Evolutionary conservation across 2,888 invertebrate genomes (phyloP), one percentile per base, ranked within the genome.

Genomic region (Bellardia bayeri): DNA sequence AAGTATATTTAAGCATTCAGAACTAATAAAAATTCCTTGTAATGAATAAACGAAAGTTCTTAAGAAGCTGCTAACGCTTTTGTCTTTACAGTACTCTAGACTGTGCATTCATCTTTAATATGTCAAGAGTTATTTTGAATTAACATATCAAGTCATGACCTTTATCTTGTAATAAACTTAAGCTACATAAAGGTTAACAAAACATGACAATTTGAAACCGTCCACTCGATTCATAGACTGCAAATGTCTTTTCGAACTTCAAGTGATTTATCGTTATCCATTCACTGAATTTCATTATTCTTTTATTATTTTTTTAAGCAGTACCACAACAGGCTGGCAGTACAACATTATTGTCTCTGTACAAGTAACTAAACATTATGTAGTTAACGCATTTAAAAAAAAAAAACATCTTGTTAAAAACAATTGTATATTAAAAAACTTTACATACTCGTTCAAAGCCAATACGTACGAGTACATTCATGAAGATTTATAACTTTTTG

Each of bases 401-500:
- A 49, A 49, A 42, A 42, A 42, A 42, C 42, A 3, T 63, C 61
- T 23, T 68, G 66, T 79, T 42, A 30, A 78, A 78, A 42, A 56
- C 23, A 14, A 51, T 40, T 23, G 23, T 23, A 51, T 23, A 49
- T 45, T 58, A 78, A 69, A 42, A 49, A 63, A 71, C 51, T 61
- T 69, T 51, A 69, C 61, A 68, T 66, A 23, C 16, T 33, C 23
- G 23, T 61, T 33, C 54, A 56, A 6, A 37, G 37, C 37, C 37
- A 37, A 37, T 37, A 37, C 37, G 37, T 37, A 37, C 5, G 6
- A 3, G 37, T 37, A 37, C 64, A 66, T 74, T 74, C 56, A 82
- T 74, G 33, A 74, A 74, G 64, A 74, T 82, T 82, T 82, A 82
- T 58, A 56, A 66, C 54, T n/a, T 45, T 64, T 82, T 56, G 63